Evolutionary conservation across 2,113 vertebrate genomes (phyloP).

Genomic region (Mus spicilegus): DNA sequence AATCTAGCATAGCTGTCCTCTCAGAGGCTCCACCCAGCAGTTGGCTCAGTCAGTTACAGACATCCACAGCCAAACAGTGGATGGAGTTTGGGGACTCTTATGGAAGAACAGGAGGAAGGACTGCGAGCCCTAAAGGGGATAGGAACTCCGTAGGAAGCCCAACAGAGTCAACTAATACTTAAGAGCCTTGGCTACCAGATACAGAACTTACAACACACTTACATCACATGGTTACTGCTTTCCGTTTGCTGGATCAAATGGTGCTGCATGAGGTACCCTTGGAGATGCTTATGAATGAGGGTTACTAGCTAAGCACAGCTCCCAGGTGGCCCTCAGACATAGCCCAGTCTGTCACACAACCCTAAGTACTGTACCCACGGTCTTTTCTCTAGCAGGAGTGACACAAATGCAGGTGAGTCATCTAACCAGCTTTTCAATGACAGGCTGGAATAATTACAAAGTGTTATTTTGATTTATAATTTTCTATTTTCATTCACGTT

Average conservation of each 20-base stretch:
- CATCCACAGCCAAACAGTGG: too few species aligned
- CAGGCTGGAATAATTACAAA: constrained; percentile 36
- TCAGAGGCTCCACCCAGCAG: too few species aligned
- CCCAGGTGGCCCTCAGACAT: constrained; percentile 35
- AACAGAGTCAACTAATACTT: not conserved
- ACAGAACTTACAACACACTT: not conserved
- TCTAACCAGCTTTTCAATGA: constrained; percentile 21
- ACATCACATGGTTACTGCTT: not conserved
- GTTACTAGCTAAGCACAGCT: constrained; percentile 25
- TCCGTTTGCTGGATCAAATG: not conserved
- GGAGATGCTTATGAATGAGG: constrained; percentile 1
- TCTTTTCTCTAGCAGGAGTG: not conserved
- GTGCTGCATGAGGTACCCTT: not conserved
- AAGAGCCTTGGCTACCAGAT: constrained; percentile 30
- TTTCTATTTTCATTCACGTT: constrained; percentile 6
- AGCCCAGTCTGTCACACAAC: not conserved
- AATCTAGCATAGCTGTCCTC: too few species aligned
- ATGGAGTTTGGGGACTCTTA: too few species aligned
- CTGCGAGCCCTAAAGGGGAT: too few species aligned
- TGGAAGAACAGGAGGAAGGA: too few species aligned
- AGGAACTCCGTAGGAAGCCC: too few species aligned
- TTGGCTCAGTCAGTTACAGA: too few species aligned
- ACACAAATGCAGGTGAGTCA: constrained; percentile 36
- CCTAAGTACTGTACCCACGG: not conserved
- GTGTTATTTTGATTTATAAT: not conserved